These are phyloP conservation scores for Epinotia brunnichana DNA, from an alignment of 2,888 invertebrate genomes.

Conservation along the genomic window DNA sequence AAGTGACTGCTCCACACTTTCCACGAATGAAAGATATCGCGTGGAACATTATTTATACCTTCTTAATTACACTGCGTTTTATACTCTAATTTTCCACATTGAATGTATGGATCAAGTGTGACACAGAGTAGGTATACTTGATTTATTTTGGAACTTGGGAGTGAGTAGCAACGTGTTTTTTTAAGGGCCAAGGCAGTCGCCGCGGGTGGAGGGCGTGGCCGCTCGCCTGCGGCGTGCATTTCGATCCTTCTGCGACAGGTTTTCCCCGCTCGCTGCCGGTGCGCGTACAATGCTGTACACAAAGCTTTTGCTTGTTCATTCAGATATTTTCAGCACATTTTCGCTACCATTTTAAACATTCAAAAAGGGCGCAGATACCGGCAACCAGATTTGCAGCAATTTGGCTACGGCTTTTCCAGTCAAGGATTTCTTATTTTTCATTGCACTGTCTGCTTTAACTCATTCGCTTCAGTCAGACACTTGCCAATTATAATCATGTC, in stretches of 20 bases:
- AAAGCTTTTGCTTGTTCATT: constrained; percentile 24
- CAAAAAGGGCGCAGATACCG: not conserved
- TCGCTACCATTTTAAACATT: constrained; percentile 6
- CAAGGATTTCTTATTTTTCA: not conserved
- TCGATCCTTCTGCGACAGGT: constrained; percentile 61
- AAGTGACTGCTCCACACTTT: constrained; percentile 3
- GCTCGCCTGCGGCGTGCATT: constrained; percentile 74
- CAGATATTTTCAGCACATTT: not conserved
- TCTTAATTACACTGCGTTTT: too few species aligned
- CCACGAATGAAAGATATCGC: not conserved
- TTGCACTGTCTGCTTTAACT: not conserved
- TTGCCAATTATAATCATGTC: not conserved
- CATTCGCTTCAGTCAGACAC: not conserved
- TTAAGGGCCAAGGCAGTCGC: constrained; percentile 57
- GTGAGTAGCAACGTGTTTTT: constrained; percentile 57
- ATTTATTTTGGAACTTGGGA: constrained; percentile 45
- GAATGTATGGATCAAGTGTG: too few species aligned
- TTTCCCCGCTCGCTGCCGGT: constrained; percentile 63
- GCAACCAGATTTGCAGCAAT: not conserved
- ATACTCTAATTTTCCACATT: not conserved
- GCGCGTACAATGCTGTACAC: constrained; percentile 58
- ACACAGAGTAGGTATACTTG: not conserved
- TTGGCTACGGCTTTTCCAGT: not conserved
- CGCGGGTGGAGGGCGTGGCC: constrained; percentile 54
- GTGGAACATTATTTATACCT: too few species aligned